These are phyloP conservation scores for Metridium senile DNA, from an alignment of 92 coral and sea anemone genomes.

Conservation along the genomic window DNA sequence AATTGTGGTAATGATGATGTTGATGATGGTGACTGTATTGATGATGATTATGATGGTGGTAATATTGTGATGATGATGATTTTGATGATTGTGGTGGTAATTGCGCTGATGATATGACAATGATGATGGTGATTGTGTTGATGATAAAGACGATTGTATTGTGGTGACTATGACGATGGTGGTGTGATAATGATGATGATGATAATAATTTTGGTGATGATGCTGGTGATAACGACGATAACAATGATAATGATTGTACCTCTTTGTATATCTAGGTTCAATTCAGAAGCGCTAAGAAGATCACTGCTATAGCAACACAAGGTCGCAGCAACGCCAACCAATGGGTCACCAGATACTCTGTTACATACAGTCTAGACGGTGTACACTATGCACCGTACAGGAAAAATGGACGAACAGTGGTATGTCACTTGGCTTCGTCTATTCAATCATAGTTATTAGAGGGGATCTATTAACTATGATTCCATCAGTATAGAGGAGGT, in stretches of 20 bases:
- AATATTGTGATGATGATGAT: not conserved
- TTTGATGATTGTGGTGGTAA: not conserved
- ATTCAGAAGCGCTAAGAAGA: slow-evolving; percentile 27
- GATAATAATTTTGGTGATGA: not conserved
- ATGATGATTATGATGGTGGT: not conserved
- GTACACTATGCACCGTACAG: slow-evolving; percentile 29
- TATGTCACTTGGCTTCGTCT: too few relatives aligned
- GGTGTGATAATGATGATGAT: too few relatives aligned
- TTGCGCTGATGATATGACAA: not conserved
- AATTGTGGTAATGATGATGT: not conserved
- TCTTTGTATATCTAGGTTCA: not conserved
- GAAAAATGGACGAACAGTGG: slow-evolving; percentile 31
- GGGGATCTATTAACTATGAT: too few relatives aligned
- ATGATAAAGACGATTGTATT: too few relatives aligned
- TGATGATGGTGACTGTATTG: not conserved
- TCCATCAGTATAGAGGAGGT: too few relatives aligned
- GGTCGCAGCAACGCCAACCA: slow-evolving; percentile 52
- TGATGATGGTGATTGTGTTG: not conserved
- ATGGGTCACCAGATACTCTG: slow-evolving; percentile 51
- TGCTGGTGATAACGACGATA: not conserved
- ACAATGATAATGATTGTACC: not conserved
- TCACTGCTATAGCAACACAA: slow-evolving; percentile 49
- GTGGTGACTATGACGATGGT: too few relatives aligned
- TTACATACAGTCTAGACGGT: slow-evolving; percentile 44
- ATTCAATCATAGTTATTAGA: not conserved